These are phyloP conservation scores for Lepisosteus osseus DNA, from an alignment of 2,113 vertebrate species.

Conservation along the genomic window DNA sequence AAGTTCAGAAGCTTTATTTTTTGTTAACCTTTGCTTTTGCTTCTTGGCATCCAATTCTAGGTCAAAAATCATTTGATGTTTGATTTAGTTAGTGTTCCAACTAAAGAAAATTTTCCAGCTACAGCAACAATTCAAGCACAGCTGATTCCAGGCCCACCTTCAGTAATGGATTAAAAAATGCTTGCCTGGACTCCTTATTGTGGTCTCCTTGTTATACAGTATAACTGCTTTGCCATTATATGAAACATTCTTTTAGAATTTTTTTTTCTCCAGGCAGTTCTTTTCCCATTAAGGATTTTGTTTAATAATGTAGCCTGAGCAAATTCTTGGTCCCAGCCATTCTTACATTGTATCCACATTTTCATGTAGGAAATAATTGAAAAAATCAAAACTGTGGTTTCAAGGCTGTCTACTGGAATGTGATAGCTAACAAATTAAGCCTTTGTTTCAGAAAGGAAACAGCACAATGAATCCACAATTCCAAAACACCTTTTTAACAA, in stretches of 20 bases:
- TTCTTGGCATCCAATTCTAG: too few species aligned
- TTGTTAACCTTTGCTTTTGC: too few species aligned
- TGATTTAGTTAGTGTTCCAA: too few species aligned
- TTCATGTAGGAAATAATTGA: neutral
- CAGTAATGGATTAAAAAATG: neutral
- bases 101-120: too few species aligned
- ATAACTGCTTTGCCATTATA: too few species aligned
- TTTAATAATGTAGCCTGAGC: neutral
- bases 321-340: neutral
- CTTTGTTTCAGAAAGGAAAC: too few species aligned
- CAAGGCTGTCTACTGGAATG: neutral
- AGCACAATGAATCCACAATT: too few species aligned
- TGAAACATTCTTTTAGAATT: neutral
- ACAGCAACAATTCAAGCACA: neutral
- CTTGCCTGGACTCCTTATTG: neutral
- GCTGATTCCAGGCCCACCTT: neutral
- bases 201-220: too few species aligned
- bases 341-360: neutral
- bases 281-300: conserved; percentile 8
- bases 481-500: too few species aligned
- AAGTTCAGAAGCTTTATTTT: too few species aligned
- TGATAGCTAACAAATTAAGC: too few species aligned
- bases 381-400: neutral
- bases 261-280: neutral
- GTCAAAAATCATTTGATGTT: too few species aligned